Evolutionary conservation across 2,113 vertebrate genomes (phyloP).

Genomic region (Lophotis ruficrista): DNA sequence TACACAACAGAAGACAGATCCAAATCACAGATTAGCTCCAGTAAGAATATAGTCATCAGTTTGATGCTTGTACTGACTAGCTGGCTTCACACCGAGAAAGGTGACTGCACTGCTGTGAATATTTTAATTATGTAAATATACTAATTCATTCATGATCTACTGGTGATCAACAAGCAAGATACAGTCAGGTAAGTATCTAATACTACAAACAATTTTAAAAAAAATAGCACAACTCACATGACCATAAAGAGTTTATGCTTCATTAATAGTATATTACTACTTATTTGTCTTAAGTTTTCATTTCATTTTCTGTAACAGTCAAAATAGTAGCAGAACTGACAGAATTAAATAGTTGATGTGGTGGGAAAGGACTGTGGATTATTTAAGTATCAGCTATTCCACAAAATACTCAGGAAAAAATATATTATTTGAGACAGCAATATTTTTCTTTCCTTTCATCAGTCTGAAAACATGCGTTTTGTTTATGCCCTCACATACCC

Average conservation of each 20-base stretch:
- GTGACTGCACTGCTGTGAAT: not conserved
- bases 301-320: not conserved
- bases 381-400: not conserved
- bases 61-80: not conserved
- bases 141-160: not conserved
- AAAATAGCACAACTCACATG: not conserved
- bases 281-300: not conserved
- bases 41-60: not conserved
- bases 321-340: not conserved
- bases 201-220: not conserved
- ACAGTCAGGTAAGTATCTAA: not conserved
- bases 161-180: not conserved
- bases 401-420: not conserved
- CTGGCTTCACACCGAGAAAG: not conserved
- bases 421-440: not conserved
- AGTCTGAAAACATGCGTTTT: not conserved
- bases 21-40: not conserved
- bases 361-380: not conserved
- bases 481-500: not conserved
- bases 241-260: not conserved
- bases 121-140: not conserved
- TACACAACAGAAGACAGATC: not conserved
- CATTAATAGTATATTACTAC: not conserved
- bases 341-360: not conserved
- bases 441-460: not conserved